These are phyloP conservation scores for Bryconaethiops microstoma DNA, from an alignment of 2,797 vertebrate genomes.

Conservation along the genomic window DNA sequence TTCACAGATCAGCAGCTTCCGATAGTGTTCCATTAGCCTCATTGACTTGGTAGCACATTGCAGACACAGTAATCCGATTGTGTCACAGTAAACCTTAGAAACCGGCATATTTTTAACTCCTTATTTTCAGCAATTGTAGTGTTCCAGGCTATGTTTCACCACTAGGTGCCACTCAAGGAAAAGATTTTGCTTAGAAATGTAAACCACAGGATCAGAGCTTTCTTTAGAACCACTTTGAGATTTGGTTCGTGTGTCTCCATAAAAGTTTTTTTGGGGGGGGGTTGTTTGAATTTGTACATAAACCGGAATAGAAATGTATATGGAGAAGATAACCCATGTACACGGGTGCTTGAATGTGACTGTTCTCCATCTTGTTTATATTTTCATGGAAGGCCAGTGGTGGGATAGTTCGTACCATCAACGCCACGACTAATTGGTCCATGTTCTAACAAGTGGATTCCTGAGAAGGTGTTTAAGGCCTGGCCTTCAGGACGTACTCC, in stretches of 20 bases:
- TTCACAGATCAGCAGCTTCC: neutral
- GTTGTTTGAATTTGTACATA: neutral
- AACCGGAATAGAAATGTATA: neutral
- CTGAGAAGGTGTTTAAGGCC: neutral
- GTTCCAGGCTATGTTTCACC: conserved; percentile 39
- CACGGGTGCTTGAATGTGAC: neutral
- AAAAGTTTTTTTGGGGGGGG: no score
- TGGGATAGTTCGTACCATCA: neutral
- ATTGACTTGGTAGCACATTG: conserved; percentile 10
- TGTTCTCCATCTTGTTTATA: neutral
- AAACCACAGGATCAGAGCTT: no score
- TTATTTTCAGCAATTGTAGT: neutral
- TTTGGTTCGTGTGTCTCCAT: neutral
- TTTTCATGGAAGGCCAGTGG: neutral
- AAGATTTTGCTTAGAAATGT: conserved; percentile 31
- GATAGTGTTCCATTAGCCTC: conserved; percentile 22
- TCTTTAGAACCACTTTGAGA: neutral
- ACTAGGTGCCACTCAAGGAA: conserved; percentile 53
- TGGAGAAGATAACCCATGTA: neutral
- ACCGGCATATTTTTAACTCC: neutral
- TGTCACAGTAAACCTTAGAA: neutral
- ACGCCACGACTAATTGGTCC: neutral
- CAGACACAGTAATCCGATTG: neutral
- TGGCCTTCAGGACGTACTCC: neutral
- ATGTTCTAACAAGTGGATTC: conserved; percentile 9